A percentile compares a stretch with the other conserved stretches of the same genome.
These are phyloP conservation scores for Hypothenemus hampei DNA, from an alignment of 1,140 invertebrate species.

Conservation along the genomic window DNA sequence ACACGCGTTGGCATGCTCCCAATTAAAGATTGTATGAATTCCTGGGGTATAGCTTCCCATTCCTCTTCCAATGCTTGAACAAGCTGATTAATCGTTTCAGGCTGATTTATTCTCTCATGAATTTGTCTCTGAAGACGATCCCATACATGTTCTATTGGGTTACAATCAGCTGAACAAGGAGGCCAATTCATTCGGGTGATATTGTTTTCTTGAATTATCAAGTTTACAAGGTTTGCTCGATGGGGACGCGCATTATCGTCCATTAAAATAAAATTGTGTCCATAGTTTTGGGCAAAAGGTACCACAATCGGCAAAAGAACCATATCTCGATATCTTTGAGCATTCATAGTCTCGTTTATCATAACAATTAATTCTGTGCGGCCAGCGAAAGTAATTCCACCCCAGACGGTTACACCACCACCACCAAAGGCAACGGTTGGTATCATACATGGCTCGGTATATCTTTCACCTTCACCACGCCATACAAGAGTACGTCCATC, in stretches of 20 bases:
- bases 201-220: not conserved
- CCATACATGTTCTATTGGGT: not conserved
- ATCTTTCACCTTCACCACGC: not conserved
- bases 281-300: not conserved
- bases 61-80: too few relatives aligned
- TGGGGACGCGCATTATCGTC: not conserved
- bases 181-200: not conserved
- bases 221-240: not conserved
- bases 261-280: not conserved
- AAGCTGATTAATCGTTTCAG: too few relatives aligned
- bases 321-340: not conserved
- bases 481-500: not conserved
- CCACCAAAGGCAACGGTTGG: not conserved
- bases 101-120: too few relatives aligned
- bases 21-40: too few relatives aligned
- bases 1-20: too few relatives aligned
- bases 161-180: not conserved
- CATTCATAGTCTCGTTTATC: slow-evolving; percentile 29
- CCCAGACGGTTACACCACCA: not conserved
- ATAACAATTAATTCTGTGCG: not conserved
- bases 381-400: not conserved
- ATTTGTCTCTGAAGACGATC: too few relatives aligned
- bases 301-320: not conserved
- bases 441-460: not conserved
- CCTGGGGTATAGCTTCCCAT: too few relatives aligned